Evolutionary conservation across 2,888 invertebrate genomes (phyloP), one percentile per base, ranked within the genome.

Genomic region (Drosophila mimica): DNA sequence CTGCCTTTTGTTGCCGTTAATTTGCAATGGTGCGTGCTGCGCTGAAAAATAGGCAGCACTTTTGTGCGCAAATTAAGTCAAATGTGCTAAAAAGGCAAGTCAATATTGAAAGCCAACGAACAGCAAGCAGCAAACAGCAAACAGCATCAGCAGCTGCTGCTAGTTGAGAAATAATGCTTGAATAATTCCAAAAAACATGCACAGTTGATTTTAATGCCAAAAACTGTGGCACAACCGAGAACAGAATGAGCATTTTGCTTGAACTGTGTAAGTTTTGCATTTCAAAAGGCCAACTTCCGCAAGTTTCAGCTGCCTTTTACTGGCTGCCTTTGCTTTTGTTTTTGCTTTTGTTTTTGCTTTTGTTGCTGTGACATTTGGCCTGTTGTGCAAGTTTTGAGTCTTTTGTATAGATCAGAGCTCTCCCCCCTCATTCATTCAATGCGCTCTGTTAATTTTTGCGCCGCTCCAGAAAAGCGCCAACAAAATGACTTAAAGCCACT

Each of bases 371-470:
- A 88, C 86, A 86, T 86, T 84, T 88, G 74, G 61, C 53, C 76
- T 57, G 63, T 64, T 75, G 66, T 79, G 53, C 62, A 62, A 60
- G 73, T 76, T 76, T 70, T 71, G 67, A 69, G 68, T 67, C 76
- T 74, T 81, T 81, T 76, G 76, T 70, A 68, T 74, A 34, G 63
- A 62, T 46, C 68, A 30, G 64, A 7, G 25, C 15, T 25, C 67
- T 13, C 20, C 53, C 53, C 31, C 46, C 38, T 30, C 46, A 38
- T 56, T 56, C 56, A 83, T 89, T 88, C 78, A 89, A 88, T 88
- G 79, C 88, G 87, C 87, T 88, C 87, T 89, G 87, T 88, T 88
- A 88, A 88, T 88, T 88, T 88, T 89, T 89, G 68, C 62, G 52
- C 60, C 74, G 79, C 76, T 86, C 76, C 67, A 83, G 73, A 85